Evolutionary conservation across 2,113 vertebrate species (phyloP).

Genomic region (Isichthys henryi): DNA sequence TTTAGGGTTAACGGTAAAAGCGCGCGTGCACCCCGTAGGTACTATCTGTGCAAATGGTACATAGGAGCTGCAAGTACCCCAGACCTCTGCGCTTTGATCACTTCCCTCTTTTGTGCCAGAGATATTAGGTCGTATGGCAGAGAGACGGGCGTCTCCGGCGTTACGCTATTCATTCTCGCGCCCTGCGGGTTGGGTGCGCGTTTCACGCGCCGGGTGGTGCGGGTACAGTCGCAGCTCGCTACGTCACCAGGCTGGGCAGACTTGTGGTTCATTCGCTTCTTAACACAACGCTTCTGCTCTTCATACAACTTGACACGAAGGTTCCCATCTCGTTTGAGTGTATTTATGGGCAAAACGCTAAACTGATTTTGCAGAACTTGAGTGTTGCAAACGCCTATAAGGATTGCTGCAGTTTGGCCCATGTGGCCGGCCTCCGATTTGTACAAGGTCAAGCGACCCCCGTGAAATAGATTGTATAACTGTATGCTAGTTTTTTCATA

Average conservation of each 20-base stretch:
- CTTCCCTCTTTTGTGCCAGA: background rate
- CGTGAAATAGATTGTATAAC: background rate
- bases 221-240: too few relatives aligned
- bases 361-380: background rate
- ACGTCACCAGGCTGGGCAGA: too few relatives aligned
- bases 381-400: background rate
- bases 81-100: background rate
- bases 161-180: background rate
- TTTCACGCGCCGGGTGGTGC: constrained; percentile 4
- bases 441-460: background rate
- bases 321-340: background rate
- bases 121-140: background rate
- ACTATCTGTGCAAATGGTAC: background rate
- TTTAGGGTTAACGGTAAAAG: background rate
- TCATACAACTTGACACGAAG: background rate
- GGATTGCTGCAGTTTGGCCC: background rate
- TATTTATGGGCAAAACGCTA: background rate
- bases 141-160: background rate
- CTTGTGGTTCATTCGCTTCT: background rate
- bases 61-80: background rate
- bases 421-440: background rate
- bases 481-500: background rate
- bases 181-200: constrained; percentile 29
- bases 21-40: background rate
- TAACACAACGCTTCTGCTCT: background rate